Conservation (phyloP, 2,797 vertebrate species). For the Neosalanx taihuensis region DNA sequence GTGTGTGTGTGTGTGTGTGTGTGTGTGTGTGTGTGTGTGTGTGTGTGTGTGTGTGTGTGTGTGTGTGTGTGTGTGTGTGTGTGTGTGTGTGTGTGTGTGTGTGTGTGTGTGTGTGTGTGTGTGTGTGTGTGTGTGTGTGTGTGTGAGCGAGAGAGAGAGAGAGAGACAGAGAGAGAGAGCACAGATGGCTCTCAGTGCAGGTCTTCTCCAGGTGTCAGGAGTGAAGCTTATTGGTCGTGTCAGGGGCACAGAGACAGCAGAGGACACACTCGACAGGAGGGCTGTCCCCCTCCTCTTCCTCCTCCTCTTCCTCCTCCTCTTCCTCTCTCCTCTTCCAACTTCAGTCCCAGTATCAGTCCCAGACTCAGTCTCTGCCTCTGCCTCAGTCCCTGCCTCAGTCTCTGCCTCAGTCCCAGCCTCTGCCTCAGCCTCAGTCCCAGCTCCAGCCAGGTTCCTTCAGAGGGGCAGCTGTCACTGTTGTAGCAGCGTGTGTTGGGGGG, state of each 20-base stretch:
- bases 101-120: neutral
- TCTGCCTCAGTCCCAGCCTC: neutral
- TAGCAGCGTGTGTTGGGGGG: slow-evolving; percentile 9
- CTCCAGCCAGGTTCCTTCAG: slow-evolving; percentile 5
- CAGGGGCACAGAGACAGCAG: slow-evolving; percentile 37
- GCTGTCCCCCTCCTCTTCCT: slow-evolving; percentile 1
- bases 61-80: slow-evolving; percentile 16
- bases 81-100: neutral
- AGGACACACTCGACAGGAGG: slow-evolving; percentile 27
- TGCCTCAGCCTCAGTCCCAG: neutral
- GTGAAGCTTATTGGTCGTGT: slow-evolving; percentile 39
- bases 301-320: neutral
- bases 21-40: slow-evolving; percentile 2
- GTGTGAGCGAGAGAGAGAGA: slow-evolving; percentile 44
- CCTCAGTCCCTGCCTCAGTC: neutral
- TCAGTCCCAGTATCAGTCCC: neutral
- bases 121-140: slow-evolving; percentile 23
- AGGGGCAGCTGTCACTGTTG: slow-evolving; percentile 36
- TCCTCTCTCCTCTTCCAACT: neutral
- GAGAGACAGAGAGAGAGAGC: slow-evolving; percentile 38
- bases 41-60: slow-evolving; percentile 13
- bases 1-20: neutral
- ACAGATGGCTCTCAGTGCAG: slow-evolving; percentile 20
- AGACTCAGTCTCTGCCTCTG: too few relatives aligned
- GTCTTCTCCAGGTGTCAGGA: slow-evolving; percentile 25